Evolutionary conservation across 2,113 vertebrate genomes (phyloP), one percentile per base, ranked within the genome.

Genomic region (Ursus arctos): DNA sequence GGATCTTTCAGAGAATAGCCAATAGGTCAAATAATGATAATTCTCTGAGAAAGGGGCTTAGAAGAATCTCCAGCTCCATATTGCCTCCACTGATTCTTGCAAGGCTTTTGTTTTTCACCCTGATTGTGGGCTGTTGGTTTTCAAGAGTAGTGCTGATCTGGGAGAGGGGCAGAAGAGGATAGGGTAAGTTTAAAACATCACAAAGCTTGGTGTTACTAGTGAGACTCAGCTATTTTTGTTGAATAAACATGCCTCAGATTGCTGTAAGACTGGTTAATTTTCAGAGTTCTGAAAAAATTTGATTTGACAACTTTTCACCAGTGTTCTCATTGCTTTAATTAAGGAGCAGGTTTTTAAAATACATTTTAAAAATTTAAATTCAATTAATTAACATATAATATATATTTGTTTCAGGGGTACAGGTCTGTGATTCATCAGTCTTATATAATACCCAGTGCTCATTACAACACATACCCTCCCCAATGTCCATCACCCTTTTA

Each of bases 171-270:
- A 88, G 12, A 80, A 55, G 77, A 74, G 53, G 92, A 40, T 31
- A 91, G 15, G 43, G 19, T 82, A 90, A 80, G 26, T 79, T 79
- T 79, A 95, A 92, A 94, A 79, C 18, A 83, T 15, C 24, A 72
- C 22, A 71, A 47, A 92, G 1, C 22, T 86, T 85, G 36, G 3
- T 88, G 18, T 94, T 74, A 43, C 83, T 92, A 59, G 26, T 87
- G 84, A 95, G 7, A 91, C 71, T 94, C 77, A 94, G 33, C 24
- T 85, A 7, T 72, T 69, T 92, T 71, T 22, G 40, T 36, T 61
- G 0, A 71, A 86, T 61, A 79, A 87, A 69, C 28, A 33, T 0
- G 49, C 10, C 24, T 21, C 16, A 18, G 26, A 79, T 87, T 92
- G 26, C 26, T 88, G 2, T 36, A 85, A 88, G 51, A 59, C 13